A percentile compares a stretch with the other conserved stretches of the same genome.
Evolutionary conservation across 37 sponge, comb jelly and placozoan genomes (phyloP).

Genomic region (Haliclona indistincta): DNA sequence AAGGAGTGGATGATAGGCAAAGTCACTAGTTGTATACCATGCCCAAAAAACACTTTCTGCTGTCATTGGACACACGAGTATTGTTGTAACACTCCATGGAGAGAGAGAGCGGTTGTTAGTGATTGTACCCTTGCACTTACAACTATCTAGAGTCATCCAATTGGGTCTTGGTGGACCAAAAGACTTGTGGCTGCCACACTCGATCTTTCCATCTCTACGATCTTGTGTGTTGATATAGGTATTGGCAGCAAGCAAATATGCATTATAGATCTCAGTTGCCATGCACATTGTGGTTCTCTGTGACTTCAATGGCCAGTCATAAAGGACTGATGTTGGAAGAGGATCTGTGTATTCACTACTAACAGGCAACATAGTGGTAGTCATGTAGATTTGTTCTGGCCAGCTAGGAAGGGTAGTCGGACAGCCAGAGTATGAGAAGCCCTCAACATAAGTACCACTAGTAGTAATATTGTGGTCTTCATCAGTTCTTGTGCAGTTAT

Average conservation of each 20-base stretch:
- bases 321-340: constrained; percentile 20
- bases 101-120: constrained; percentile 7
- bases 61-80: constrained; percentile 18
- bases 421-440: constrained; percentile 14
- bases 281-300: constrained; percentile 10
- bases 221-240: constrained; percentile 4
- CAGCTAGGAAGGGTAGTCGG: not conserved
- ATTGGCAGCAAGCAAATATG: constrained; percentile 8
- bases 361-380: constrained; percentile 33
- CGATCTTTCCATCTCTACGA: not conserved
- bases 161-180: constrained; percentile 21
- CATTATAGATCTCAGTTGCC: not conserved
- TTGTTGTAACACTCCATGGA: constrained; percentile 11
- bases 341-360: not conserved
- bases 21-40: constrained; percentile 12
- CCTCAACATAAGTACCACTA: not conserved
- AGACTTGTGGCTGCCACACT: not conserved
- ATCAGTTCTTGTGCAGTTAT: not conserved
- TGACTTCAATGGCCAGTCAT: constrained; percentile 10
- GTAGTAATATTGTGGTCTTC: not conserved
- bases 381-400: constrained; percentile 25
- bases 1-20: not conserved
- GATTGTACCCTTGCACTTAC: constrained; percentile 32
- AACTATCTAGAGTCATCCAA: constrained; percentile 28
- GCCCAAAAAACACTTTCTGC: constrained; percentile 33